Percentiles rank a stretch among this genome's conserved stretches.
These are phyloP conservation scores for Drosophila ustulata DNA, from an alignment of 2,888 invertebrate genomes.

Conservation along the genomic window DNA sequence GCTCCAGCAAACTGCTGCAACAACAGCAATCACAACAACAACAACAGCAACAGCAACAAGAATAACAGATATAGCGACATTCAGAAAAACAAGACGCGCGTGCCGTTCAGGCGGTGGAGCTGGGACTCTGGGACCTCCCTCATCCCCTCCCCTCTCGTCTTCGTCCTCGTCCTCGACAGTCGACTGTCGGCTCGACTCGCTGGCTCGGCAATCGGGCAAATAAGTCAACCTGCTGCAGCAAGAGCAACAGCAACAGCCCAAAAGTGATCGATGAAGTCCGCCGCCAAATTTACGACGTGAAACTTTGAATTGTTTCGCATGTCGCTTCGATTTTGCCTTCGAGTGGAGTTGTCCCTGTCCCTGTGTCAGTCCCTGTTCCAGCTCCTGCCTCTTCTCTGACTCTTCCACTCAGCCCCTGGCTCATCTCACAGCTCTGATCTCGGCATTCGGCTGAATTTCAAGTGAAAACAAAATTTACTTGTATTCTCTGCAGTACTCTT, in stretches of 20 bases:
- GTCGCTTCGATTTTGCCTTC: slow-evolving; percentile 78
- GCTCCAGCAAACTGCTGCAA: slow-evolving; percentile 64
- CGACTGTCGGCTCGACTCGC: slow-evolving; percentile 3
- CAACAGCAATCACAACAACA: slow-evolving; percentile 38
- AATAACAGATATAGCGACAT: slow-evolving; percentile 42
- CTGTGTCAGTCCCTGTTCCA: background rate
- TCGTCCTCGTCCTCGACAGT: slow-evolving; percentile 22
- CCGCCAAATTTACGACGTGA: slow-evolving; percentile 84
- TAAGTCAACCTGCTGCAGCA: slow-evolving; percentile 65
- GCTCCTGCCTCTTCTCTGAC: background rate
- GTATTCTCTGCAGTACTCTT: background rate
- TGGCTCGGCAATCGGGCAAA: slow-evolving; percentile 55
- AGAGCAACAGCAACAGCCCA: slow-evolving; percentile 43
- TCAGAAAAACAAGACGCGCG: slow-evolving; percentile 74
- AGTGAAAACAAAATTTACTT: slow-evolving; percentile 9
- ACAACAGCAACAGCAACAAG: slow-evolving; percentile 38
- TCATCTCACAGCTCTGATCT: slow-evolving; percentile 1
- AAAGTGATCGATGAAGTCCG: slow-evolving; percentile 85
- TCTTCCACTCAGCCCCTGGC: background rate
- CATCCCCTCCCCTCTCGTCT: slow-evolving; percentile 35
- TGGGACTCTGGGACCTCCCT: slow-evolving; percentile 24
- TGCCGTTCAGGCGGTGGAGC: slow-evolving; percentile 63
- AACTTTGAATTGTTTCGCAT: slow-evolving; percentile 83
- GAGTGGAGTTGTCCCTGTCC: slow-evolving; percentile 33
- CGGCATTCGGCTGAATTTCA: slow-evolving; percentile 9